Evolutionary conservation across 1,140 invertebrate genomes (phyloP), one percentile per base, ranked within the genome.

Genomic region (Teleopsis dalmanni): DNA sequence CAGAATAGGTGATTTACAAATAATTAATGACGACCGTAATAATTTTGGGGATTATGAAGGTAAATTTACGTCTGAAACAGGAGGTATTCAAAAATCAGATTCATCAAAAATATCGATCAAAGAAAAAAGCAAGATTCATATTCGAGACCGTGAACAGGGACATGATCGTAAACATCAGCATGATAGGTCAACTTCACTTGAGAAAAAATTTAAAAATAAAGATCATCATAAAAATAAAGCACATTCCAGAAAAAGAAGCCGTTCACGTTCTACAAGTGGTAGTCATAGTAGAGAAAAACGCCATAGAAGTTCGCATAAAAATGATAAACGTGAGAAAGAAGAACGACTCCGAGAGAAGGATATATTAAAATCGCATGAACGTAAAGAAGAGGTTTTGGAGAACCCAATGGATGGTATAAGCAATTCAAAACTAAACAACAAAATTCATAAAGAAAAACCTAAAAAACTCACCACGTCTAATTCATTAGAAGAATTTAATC

Each of bases 231-330:
- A 58, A 50, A 46, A 57, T 54, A 48, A 64, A 61, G 50, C 58
- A 58, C 31, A 47, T 22, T 44, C 50, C 46, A 57, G 53, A 33
- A 71, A 68, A 29, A 58, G 71, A 40, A 66, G 64, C 29, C 57
- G 63, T 1, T 66, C 63, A 37, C 63, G 57, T 1, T 66, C 63
- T n/a, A 57, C 53, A 45, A 67, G 70, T 51, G 56, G 57, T 2
- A 55, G 63, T 9, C 60, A 53, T 23, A 62, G 54, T 21, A 27
- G 50, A 2, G 65, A 65, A 10, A 63, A 58, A 37, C 58, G 64
- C 11, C 69, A 74, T 47, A 72, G 73, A 58, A 62, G 61, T 53
- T 48, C 63, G 46, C 64, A 71, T 51, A 71, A 69, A 25, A 71
- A 73, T 16, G 56, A 61, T 3, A 55, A 59, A 38, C 37, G 25